These are phyloP conservation scores for Lagenorhynchus albirostris DNA, from an alignment of 2,113 vertebrate genomes.

Conservation along the genomic window DNA sequence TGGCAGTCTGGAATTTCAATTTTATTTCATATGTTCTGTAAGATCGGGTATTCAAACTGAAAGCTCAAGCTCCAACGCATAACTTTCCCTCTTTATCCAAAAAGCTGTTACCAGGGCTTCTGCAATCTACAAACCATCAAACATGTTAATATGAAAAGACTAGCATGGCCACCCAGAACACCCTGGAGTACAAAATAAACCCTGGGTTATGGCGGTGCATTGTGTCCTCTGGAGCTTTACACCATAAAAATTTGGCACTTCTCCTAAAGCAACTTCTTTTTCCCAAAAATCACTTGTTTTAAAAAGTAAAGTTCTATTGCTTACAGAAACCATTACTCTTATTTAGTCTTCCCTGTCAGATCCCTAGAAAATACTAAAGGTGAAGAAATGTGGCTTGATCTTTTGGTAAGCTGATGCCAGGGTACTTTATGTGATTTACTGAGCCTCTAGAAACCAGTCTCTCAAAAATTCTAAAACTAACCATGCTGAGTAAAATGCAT, in stretches of 20 bases:
- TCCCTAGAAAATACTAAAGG: background rate
- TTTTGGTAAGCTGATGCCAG: background rate
- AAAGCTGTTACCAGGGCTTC: background rate
- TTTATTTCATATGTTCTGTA: background rate
- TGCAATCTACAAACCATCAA: background rate
- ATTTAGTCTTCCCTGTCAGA: conserved; percentile 18
- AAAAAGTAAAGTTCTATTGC: background rate
- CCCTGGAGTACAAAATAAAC: background rate
- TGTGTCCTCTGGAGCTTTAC: background rate
- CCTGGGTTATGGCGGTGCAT: background rate
- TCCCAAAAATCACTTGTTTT: conserved; percentile 19
- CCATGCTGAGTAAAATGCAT: background rate
- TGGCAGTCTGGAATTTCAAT: background rate
- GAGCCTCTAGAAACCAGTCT: background rate
- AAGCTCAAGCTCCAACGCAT: background rate
- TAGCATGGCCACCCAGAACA: background rate
- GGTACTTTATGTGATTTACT: background rate
- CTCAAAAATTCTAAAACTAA: background rate
- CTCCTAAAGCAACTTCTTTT: background rate
- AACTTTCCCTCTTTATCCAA: background rate
- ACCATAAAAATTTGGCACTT: background rate
- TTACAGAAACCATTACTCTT: conserved; percentile 3
- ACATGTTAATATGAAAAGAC: background rate
- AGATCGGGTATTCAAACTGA: background rate
- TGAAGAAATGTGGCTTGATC: background rate